Evolutionary conservation across 1,140 invertebrate species (phyloP).

Genomic region (Chlorops oryzae): DNA sequence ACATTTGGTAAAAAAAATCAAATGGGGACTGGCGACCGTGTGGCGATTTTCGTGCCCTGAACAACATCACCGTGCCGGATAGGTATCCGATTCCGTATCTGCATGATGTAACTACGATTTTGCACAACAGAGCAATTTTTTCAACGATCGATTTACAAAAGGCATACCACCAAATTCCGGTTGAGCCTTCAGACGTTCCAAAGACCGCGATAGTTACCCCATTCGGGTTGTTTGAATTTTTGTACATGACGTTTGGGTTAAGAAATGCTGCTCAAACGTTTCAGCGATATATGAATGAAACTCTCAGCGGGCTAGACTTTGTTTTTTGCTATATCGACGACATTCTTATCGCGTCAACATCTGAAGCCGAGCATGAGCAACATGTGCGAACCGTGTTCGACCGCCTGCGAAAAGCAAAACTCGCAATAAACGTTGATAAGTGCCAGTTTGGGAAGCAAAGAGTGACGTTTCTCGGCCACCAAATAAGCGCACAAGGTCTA

Average conservation of each 20-base stretch:
- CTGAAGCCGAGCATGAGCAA: not conserved
- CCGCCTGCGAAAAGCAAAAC: not conserved
- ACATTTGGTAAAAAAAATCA: constrained; percentile 43
- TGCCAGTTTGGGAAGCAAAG: not conserved
- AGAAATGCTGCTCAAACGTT: constrained; percentile 7
- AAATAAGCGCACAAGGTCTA: not conserved
- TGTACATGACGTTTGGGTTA: constrained; percentile 14
- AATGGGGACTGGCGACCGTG: constrained; percentile 41
- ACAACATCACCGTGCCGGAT: constrained; percentile 45
- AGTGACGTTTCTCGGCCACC: not conserved
- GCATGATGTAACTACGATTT: constrained; percentile 5
- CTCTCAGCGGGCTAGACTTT: not conserved
- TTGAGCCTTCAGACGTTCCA: not conserved
- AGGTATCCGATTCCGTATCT: constrained; percentile 48
- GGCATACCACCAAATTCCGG: too few species aligned
- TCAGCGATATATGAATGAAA: not conserved
- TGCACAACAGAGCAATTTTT: constrained; percentile 5
- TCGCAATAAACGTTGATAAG: constrained; percentile 1
- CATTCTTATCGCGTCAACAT: not conserved
- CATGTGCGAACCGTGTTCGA: not conserved
- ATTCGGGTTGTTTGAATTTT: constrained; percentile 4
- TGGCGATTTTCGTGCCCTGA: constrained; percentile 49
- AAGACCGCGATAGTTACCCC: constrained; percentile 10
- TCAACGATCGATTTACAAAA: constrained; percentile 4
- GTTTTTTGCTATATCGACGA: not conserved